Base-by-base conservation (phyloP, 2,888 invertebrate species). In the Spisula subtruncata region DNA sequence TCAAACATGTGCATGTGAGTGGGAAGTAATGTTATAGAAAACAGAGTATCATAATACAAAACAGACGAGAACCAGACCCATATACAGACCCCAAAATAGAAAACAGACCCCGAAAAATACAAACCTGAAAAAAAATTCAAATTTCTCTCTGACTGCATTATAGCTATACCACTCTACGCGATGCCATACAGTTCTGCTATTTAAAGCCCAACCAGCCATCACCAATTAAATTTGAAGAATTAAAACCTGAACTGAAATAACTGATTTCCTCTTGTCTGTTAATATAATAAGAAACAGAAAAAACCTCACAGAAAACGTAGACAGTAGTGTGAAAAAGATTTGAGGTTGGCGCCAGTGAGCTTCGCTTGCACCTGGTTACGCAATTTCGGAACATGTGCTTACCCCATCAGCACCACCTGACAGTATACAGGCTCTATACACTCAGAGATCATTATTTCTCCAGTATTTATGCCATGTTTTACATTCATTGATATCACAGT, bases 381-480 rank as follows among this genome's bases (percentile, higher is more conserved):
- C 85, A 89, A 91, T 91, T 83, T 85, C 85, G 29, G 66, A 54
- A 85, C 91, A 91, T 85, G 82, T 86, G 87, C 85, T 83, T 81
- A 89, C 87, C 29, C 79, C 81, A 91, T 91, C 84, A 80, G 75
- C 29, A 86, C 86, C 90, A 91, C 90, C 90, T 91, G 90, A 89
- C 84, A 82, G 85, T 87, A 84, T 54, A 56, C 79, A 60, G 51
- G 48, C 85, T 71, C 35, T 16, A n/a, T 29, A 89, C 71, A 75
- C 75, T 83, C 12, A 83, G 46, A 18, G 56, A 75, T 66, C 82
- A 80, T 86, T 60, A 84, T 60, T 83, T 81, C 46, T 86, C n/a
- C 8, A 83, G 80, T 86, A 86, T 89, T 86, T 86, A 86, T 83
- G 79, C 80, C 85, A 29, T 86, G 89, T 89, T 89, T n/a, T 89